Evolutionary conservation across 2,888 invertebrate genomes (phyloP), one percentile per base, ranked within the genome.

Genomic region (Microplitis deprimator): DNA sequence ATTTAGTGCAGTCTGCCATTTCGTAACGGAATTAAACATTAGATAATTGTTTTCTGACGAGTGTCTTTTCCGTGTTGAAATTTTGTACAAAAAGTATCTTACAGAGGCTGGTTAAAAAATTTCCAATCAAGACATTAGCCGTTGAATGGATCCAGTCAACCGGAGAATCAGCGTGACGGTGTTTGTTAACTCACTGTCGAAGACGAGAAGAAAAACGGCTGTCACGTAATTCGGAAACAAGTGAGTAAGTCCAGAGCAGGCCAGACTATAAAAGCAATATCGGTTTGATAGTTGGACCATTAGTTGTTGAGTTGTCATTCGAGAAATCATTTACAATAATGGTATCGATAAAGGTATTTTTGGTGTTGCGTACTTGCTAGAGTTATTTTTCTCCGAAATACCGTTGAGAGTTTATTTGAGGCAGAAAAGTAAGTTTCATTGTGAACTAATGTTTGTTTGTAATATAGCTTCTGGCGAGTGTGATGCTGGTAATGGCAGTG

Each of bases 201-300:
- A 5, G 50, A 8, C 29, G 5, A 5, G 50, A 8, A n/a, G 5
- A 41, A 69, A 81, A 81, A 78, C 81, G 81, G 75, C 41, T 40
- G 79, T 81, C 77, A 80, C 79, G 80, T 82, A 82, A 82, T 79
- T 74, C 16, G 10, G 6, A 38, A 70, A 72, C 70, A 75, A 79
- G 10, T 10, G 50, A 50, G 50, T 10, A 13, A 50, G 50, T 13
- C 13, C 13, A 13, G 13, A 50, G 10, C 8, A 74, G 75, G 79
- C 79, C 71, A 75, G 78, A 77, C 75, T 84, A 82, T 82, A 83
- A 79, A 84, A 81, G 79, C 77, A 10, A 50, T 50, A 50, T 50
- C 13, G 10, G 50, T 50, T 50, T 50, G 50, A 50, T 13, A 50
- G 50, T 50, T 50, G 50, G 50, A 50, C 50, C 50, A 50, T 50